Evolutionary conservation across 2,797 vertebrate species (phyloP).

Genomic region (Eulemur rubriventer): DNA sequence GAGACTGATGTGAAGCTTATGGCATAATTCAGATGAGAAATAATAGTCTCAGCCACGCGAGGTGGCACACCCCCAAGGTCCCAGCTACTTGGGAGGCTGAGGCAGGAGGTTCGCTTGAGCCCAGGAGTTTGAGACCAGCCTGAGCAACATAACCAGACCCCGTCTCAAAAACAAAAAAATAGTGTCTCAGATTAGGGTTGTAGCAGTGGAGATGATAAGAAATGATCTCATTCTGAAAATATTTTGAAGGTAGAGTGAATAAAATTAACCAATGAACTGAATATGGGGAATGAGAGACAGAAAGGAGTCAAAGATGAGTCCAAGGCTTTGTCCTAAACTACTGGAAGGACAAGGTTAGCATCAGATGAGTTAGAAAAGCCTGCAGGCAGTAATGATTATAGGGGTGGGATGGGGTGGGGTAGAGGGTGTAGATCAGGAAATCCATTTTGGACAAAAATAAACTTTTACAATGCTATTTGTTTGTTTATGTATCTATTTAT

Average conservation of each 20-base stretch:
- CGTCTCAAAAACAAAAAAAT: neutral
- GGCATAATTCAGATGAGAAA: neutral
- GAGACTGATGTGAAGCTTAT: neutral
- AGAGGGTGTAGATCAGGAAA: neutral
- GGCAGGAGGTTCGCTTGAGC: neutral
- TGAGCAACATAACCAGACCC: neutral
- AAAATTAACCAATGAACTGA: neutral
- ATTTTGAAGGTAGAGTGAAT: neutral
- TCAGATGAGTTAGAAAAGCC: neutral
- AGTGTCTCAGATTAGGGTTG: neutral
- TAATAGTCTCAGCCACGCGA: neutral
- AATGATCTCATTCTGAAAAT: neutral
- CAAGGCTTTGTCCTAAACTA: neutral
- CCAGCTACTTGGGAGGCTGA: neutral
- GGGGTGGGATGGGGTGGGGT: too few species aligned
- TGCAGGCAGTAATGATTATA: neutral
- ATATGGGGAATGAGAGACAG: neutral
- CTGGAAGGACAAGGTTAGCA: neutral
- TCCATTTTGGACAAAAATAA: neutral
- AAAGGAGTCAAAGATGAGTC: neutral
- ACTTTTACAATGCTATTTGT: too few species aligned
- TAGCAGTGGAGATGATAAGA: neutral
- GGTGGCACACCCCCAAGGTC: neutral
- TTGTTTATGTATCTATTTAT: too few species aligned
- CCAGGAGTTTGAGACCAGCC: neutral